phyloP scores from a whole-genome alignment of 2,113 vertebrate species.

The Rattus rattus region DNA sequence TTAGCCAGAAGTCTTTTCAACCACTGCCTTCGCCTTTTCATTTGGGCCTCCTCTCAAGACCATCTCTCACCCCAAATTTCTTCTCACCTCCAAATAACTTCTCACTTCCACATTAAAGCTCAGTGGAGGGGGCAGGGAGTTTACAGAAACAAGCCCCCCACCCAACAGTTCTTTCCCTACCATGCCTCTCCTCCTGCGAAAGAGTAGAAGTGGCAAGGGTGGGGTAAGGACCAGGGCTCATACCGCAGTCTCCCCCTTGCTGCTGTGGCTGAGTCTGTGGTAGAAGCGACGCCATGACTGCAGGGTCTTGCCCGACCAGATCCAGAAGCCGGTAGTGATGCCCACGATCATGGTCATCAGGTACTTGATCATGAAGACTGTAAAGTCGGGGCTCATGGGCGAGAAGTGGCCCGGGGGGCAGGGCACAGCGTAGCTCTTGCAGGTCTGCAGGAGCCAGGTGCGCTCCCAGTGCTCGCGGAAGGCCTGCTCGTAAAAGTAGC shows the following conservation, averaged over 20 bases:
- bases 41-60: slow-evolving; percentile 44
- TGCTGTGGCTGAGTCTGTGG: slow-evolving; percentile 92
- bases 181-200: neutral
- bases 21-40: slow-evolving; percentile 11
- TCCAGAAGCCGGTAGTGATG: slow-evolving; percentile 96
- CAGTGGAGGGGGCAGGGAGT: neutral
- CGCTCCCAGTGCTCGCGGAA: slow-evolving; percentile 94
- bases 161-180: neutral
- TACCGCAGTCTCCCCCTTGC: slow-evolving; percentile 98
- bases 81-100: slow-evolving; percentile 6
- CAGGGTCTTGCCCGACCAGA: slow-evolving; percentile 96
- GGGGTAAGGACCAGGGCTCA: slow-evolving; percentile 82
- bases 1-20: slow-evolving; percentile 48
- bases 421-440: slow-evolving; percentile 92
- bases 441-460: slow-evolving; percentile 94
- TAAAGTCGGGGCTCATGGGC: slow-evolving; percentile 93
- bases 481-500: slow-evolving; percentile 95
- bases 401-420: slow-evolving; percentile 90
- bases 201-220: neutral
- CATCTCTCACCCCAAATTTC: neutral
- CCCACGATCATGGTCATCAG: slow-evolving; percentile 97
- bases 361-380: slow-evolving; percentile 96
- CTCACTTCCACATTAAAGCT: slow-evolving; percentile 41
- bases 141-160: neutral
- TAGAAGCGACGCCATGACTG: slow-evolving; percentile 95